Evolutionary conservation across 2,888 invertebrate genomes (phyloP), one percentile per base, ranked within the genome.

Genomic region (Dermolepida albohirtum): DNA sequence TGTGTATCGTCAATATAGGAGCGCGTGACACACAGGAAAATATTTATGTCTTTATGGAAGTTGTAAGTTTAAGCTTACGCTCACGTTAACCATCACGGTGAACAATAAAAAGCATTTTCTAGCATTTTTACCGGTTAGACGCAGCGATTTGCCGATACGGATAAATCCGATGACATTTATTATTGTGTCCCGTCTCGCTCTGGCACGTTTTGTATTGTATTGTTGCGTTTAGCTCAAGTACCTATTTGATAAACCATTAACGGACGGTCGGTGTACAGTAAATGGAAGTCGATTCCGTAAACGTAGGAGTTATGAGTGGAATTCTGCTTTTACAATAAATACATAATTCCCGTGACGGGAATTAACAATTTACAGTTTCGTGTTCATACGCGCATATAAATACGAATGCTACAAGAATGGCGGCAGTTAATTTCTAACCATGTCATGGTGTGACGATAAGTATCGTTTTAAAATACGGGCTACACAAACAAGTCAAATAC

Each of bases 391-490:
- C 39, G 17, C 29, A 29, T 16, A 27, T 27, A 52, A 52, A 51
- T 64, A n/a, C 51, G 47, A 40, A 34, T 16, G 29, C 47, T 44
- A 40, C 54, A 57, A 44, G 57, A 34, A 47, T 39, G 52, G 66
- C 34, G 65, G 52, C 52, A 43, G 72, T 71, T 70, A 66, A 72
- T 73, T 72, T 68, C 70, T 71, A 74, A 71, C 73, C 74, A 70
- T 73, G 74, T 73, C 73, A 72, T 71, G 72, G 47, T 55, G 67
- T 72, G 74, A 74, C 75, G 79, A 79, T 79, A 78, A 76, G 71
- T 74, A 78, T 78, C 78, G 68, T 77, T 76, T 75, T 71, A 73
- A 71, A 62, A 62, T 49, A 62, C 22, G 14, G 63, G 50, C 39
- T 40, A 50, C 47, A 50, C 63, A 50, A 63, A 54, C 8, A 34